Conservation (phyloP, 2,113 vertebrate genomes). For the Mesocricetus auratus region DNA sequence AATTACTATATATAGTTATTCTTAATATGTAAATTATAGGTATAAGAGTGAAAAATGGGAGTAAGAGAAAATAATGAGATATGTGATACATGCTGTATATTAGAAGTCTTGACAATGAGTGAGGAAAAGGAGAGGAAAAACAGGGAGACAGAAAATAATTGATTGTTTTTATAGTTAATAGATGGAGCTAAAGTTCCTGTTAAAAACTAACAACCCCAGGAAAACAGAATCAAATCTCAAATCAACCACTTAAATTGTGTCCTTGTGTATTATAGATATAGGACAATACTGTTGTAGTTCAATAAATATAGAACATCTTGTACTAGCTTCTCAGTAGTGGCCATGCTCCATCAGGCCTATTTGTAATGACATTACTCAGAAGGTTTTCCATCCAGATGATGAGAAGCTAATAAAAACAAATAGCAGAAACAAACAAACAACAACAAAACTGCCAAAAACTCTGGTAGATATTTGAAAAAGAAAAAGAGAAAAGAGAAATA, state of each 20-base stretch:
- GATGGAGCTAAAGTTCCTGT: not conserved
- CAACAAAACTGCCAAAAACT: not conserved
- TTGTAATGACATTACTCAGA: not conserved
- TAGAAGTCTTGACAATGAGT: not conserved
- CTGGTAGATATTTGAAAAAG: not conserved
- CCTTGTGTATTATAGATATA: too few relatives aligned
- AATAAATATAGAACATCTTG: not conserved
- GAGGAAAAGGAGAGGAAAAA: not conserved
- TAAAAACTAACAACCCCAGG: not conserved
- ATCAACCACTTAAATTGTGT: not conserved
- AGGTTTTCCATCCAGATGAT: not conserved
- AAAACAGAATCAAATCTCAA: not conserved
- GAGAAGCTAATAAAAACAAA: not conserved
- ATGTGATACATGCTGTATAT: not conserved
- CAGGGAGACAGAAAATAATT: not conserved
- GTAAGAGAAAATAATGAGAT: not conserved
- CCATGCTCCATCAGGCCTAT: too few relatives aligned
- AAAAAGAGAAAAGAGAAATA: not conserved
- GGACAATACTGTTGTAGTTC: not conserved
- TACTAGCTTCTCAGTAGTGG: not conserved
- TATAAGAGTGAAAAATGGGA: not conserved
- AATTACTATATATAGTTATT: not conserved
- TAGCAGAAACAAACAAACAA: not conserved
- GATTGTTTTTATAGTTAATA: not conserved
- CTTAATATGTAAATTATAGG: not conserved